Conservation (phyloP, 2,888 invertebrate species). For the Chirona hameri region DNA sequence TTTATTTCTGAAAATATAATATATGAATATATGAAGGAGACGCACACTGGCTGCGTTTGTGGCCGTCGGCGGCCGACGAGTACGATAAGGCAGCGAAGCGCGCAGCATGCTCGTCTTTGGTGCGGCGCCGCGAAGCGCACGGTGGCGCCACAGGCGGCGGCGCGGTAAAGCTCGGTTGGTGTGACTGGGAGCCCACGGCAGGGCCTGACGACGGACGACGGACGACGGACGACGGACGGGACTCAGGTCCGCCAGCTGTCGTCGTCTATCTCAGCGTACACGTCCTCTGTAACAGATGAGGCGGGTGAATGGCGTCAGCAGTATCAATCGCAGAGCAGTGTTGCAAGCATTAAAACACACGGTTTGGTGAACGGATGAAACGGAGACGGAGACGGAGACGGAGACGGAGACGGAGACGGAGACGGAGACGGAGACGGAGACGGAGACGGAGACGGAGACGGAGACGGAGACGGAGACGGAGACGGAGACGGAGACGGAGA, state of each 20-base stretch:
- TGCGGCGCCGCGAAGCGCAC: not conserved
- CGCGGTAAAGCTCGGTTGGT: not conserved
- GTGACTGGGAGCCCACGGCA: not conserved
- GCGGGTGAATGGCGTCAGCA: not conserved
- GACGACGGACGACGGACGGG: not conserved
- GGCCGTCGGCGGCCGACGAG: no score
- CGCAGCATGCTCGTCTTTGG: not conserved
- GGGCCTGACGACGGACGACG: not conserved
- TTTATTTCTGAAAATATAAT: constrained; percentile 2
- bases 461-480: no score
- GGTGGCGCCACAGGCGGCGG: not conserved
- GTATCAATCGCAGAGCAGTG: no score
- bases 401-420: no score
- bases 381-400: no score
- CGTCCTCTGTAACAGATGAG: not conserved
- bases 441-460: no score
- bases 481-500: no score
- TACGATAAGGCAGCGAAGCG: no score
- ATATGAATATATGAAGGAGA: constrained; percentile 24
- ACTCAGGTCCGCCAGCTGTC: not conserved
- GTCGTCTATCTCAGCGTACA: not conserved
- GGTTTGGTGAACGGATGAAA: no score
- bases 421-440: no score
- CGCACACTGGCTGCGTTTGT: not conserved
- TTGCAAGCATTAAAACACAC: no score